Evolutionary conservation across 2,113 vertebrate species (phyloP), one percentile per base, ranked within the genome.

Genomic region (Scomber japonicus): DNA sequence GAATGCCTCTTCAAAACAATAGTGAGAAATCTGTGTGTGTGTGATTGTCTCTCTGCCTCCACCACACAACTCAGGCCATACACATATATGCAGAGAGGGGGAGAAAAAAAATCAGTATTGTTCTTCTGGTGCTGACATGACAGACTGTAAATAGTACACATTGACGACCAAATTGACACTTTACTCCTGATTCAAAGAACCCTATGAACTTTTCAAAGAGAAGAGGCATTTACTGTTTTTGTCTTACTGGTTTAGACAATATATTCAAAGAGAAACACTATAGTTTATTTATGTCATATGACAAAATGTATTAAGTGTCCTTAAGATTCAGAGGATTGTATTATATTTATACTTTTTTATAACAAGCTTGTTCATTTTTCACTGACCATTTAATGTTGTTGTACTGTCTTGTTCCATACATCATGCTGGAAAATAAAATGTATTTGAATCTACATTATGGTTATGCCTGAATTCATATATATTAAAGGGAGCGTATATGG

Each of bases 301-400:
- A 91, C 72, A 83, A 92, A 90, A 91, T 92, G 85, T 88, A 79
- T 89, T 85, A 85, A 88, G 75, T 91, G 76, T 89, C 83, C 85
- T 93, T 89, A 73, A 88, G 81, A 68, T 84, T 86, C 55, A 86
- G 79, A 93, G 91, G 80, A 93, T 82, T 92, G 80, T 93, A 87
- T 92, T 91, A 83, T 94, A 94, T 95, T 95, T 95, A 94, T 94
- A 95, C 91, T 93, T 94, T 27, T 93, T 95, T 93, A 90, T 94
- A 94, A 93, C 86, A 89, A 88, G 86, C 92, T 88, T 88, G 89
- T 93, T 92, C 17, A 83, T 84, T 87, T 87, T 92, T 94, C 86
- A 88, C 64, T 90, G 91, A 84, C 35, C 54, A 83, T 88, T 71
- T 80, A 89, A 59, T 90, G 78, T 89, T 80, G 79, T 88, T 89